Evolutionary conservation across 2,113 vertebrate genomes (phyloP), one percentile per base, ranked within the genome.

Genomic region (Rhabdomys dilectus): DNA sequence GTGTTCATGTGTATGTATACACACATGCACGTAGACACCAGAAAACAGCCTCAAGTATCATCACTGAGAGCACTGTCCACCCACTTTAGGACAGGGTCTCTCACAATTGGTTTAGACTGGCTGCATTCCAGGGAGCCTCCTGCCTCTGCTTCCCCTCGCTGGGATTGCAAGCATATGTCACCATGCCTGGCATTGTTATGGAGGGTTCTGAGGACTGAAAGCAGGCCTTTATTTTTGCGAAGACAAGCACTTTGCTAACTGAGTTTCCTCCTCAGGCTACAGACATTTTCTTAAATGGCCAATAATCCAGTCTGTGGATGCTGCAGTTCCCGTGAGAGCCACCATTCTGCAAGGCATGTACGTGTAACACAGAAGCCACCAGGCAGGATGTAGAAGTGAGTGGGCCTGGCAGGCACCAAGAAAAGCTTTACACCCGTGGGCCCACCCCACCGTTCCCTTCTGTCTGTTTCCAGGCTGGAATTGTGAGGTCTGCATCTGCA

Each of bases 361-460:
- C 66, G 6, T 17, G 31, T 68, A 68, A 68, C 66, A 68, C 66
- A 16, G 66, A 36, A 68, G 31, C 70, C 70, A n/a, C 34, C 53
- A 81, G 51, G 53, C 19, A 13, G 53, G 9, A 22, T 3, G 2
- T 42, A 39, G 56, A 62, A 39, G 42, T 31, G 24, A 85, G n/a
- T 12, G 12, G 39, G 31, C 0, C 0, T 31, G 17, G 12, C 13
- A 2, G 1, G 34, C 36, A 12, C 11, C 26, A 4, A 16, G 75
- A 51, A 51, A 85, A 85, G 39, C 51, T 19, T 36, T 29, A 26
- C 34, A 17, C 10, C 8, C 4, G 5, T 3, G 53, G 64, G 42
- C 5, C 5, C 15, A n/a, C 9, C 34, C 31, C 53, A 82, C 53
- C 56, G 22, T 60, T 22, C 11, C 51, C 36, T 42, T 42, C 31